Conservation (phyloP, 2,797 vertebrate species). For the Austrolebias charrua region DNA sequence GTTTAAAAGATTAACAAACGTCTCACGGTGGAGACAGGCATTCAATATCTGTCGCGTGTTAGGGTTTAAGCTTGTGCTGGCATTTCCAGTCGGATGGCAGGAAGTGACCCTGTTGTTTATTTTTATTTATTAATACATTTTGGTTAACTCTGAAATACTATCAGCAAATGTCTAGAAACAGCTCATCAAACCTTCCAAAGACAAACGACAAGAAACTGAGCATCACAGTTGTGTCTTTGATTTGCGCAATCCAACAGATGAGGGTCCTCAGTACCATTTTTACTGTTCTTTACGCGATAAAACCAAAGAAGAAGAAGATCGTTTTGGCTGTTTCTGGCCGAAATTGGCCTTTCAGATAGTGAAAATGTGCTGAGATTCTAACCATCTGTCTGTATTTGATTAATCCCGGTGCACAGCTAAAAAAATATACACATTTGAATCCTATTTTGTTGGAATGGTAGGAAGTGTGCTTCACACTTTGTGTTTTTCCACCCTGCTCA, state of each 20-base stretch:
- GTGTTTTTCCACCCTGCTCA: conserved; percentile 44
- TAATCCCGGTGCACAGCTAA: conserved; percentile 42
- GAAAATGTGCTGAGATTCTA: not conserved
- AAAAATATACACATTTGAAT: conserved; percentile 60
- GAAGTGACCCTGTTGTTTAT: conserved; percentile 63
- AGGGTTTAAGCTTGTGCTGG: conserved; percentile 51
- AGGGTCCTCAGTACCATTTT: conserved; percentile 46
- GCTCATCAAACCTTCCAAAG: conserved; percentile 28
- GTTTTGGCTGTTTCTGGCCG: conserved; percentile 10
- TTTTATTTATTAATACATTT: conserved; percentile 38
- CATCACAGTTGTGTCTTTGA: conserved; percentile 4
- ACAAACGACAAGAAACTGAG: conserved; percentile 20
- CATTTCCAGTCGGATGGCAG: conserved; percentile 51
- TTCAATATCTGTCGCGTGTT: conserved; percentile 25
- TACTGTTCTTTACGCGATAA: conserved; percentile 22
- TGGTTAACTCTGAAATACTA: conserved; percentile 64
- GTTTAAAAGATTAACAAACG: conserved; percentile 25
- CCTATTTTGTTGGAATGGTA: conserved; percentile 50
- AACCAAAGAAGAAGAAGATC: conserved; percentile 24
- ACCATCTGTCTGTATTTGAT: conserved; percentile 16
- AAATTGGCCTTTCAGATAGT: conserved; percentile 13
- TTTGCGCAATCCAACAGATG: conserved; percentile 13
- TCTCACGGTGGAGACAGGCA: conserved; percentile 21
- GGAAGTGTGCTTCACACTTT: conserved; percentile 41
- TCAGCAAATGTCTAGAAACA: conserved; percentile 54